A percentile compares a stretch with the other conserved stretches of the same genome.
These are phyloP conservation scores for Dascillus cervinus DNA, from an alignment of 2,888 invertebrate genomes.

Conservation along the genomic window DNA sequence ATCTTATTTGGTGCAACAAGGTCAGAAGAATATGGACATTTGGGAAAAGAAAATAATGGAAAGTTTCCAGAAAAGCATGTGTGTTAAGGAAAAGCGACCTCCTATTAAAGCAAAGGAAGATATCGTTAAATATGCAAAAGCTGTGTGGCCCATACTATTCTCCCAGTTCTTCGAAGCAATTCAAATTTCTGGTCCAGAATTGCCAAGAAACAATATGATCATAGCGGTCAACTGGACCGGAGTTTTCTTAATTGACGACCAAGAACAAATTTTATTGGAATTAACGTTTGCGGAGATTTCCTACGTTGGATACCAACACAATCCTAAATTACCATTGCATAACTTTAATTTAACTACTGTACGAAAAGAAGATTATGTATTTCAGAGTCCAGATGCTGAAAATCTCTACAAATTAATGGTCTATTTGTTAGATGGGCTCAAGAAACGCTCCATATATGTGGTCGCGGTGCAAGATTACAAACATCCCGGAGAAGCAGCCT, in stretches of 20 bases:
- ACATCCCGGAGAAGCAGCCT: slow-evolving; percentile 48
- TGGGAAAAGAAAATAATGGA: slow-evolving; percentile 68
- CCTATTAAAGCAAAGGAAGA: slow-evolving; percentile 75
- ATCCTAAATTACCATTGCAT: slow-evolving; percentile 49
- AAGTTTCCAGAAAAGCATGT: slow-evolving; percentile 64
- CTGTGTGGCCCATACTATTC: slow-evolving; percentile 91
- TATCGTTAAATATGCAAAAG: slow-evolving; percentile 82
- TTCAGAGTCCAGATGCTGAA: slow-evolving; percentile 82
- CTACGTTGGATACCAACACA: slow-evolving; percentile 57
- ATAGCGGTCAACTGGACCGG: slow-evolving; percentile 94
- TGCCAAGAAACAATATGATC: slow-evolving; percentile 67
- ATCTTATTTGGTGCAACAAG: slow-evolving; percentile 54
- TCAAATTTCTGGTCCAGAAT: slow-evolving; percentile 58
- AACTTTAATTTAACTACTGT: slow-evolving; percentile 73
- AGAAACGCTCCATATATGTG: slow-evolving; percentile 75
- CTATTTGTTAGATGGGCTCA: slow-evolving; percentile 73
- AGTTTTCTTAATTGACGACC: slow-evolving; percentile 84
- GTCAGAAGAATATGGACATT: slow-evolving; percentile 43
- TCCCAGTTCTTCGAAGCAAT: slow-evolving; percentile 89
- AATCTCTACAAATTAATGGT: slow-evolving; percentile 78
- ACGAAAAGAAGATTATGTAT: slow-evolving; percentile 82
- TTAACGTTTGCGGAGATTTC: slow-evolving; percentile 80
- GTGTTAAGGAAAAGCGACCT: slow-evolving; percentile 59
- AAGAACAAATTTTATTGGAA: slow-evolving; percentile 84
- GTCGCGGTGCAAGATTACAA: slow-evolving; percentile 61